phyloP scores from a whole-genome alignment of 2,888 invertebrate genomes.

The Trimorus sp. region DNA sequence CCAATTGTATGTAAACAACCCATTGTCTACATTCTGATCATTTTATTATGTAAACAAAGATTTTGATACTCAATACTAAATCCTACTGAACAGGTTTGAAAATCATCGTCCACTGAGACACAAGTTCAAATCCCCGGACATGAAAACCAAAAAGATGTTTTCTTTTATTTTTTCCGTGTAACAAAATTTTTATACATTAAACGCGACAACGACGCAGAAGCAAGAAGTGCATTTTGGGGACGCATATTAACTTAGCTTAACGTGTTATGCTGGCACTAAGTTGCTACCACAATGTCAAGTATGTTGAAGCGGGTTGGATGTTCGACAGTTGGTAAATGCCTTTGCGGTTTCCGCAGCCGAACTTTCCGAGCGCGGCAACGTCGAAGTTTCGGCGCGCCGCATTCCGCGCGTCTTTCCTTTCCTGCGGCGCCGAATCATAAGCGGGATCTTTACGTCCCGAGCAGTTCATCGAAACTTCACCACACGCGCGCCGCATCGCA shows the following conservation, averaged over 20 bases:
- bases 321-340: constrained; percentile 68
- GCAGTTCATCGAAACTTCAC: constrained; percentile 34
- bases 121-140: too few species aligned
- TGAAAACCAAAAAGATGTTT: too few species aligned
- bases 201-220: not conserved
- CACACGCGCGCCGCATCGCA: constrained; percentile 6
- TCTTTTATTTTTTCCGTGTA: too few species aligned
- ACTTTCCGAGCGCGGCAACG: constrained; percentile 61
- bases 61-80: too few species aligned
- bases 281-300: constrained; percentile 58
- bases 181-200: not conserved
- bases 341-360: constrained; percentile 58
- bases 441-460: constrained; percentile 35
- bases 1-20: too few species aligned
- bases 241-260: constrained; percentile 40
- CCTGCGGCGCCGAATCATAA: constrained; percentile 43
- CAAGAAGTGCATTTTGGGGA: constrained; percentile 24
- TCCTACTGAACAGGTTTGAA: too few species aligned
- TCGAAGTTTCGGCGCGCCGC: constrained; percentile 45
- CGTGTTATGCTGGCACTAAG: constrained; percentile 43
- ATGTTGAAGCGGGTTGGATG: constrained; percentile 54
- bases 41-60: too few species aligned
- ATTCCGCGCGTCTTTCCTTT: constrained; percentile 47
- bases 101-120: too few species aligned
- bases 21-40: too few species aligned